These are phyloP conservation scores for Prinia subflava DNA, from an alignment of 2,113 vertebrate genomes.

Conservation along the genomic window DNA sequence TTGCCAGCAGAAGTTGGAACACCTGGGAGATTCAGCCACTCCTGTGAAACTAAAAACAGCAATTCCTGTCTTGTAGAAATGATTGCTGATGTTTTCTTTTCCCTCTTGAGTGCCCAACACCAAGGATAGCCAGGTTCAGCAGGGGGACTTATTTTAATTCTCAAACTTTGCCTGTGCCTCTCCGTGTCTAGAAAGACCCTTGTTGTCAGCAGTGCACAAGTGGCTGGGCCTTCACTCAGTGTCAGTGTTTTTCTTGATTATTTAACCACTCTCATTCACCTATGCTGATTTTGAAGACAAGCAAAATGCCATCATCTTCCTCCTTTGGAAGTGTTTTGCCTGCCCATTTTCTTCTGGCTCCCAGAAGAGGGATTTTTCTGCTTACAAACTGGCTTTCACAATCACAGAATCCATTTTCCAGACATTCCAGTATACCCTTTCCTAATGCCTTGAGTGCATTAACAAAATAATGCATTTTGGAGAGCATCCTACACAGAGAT, in stretches of 20 bases:
- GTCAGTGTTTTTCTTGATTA: not conserved
- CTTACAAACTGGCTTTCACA: constrained; percentile 17
- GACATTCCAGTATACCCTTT: not conserved
- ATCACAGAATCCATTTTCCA: constrained; percentile 13
- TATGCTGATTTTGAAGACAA: not conserved
- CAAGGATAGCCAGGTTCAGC: not conserved
- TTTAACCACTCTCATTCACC: not conserved
- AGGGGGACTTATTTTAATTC: not conserved
- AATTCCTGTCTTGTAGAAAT: not conserved
- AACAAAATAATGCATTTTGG: not conserved
- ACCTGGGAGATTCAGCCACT: not conserved
- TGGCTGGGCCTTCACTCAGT: not conserved
- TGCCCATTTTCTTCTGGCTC: not conserved
- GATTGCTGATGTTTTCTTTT: not conserved
- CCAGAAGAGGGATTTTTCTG: not conserved
- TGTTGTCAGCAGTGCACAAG: not conserved
- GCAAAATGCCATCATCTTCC: not conserved
- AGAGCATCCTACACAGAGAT: not conserved
- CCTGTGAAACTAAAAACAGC: not conserved
- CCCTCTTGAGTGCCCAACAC: not conserved
- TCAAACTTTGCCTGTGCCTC: not conserved
- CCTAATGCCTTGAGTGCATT: not conserved
- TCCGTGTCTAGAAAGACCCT: not conserved
- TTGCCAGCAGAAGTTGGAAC: not conserved
- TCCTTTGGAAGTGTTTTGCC: not conserved